Conservation (phyloP, 2,888 invertebrate species). For the Alloplasta piceator region DNA sequence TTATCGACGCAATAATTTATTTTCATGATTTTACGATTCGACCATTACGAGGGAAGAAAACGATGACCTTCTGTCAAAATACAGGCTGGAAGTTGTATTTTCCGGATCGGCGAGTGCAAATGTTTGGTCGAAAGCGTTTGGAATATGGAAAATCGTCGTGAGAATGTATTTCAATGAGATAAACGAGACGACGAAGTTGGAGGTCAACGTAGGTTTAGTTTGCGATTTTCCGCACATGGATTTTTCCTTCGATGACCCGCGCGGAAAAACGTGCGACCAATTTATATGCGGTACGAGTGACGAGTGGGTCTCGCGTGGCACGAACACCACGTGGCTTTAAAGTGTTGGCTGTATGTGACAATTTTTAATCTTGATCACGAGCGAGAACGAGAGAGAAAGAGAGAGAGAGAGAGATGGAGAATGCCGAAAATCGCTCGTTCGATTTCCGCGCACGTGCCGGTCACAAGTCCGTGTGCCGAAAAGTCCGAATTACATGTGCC, state of each 20-base stretch:
- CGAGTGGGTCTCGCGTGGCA: slow-evolving; percentile 66
- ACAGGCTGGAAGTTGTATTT: slow-evolving; percentile 19
- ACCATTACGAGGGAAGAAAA: slow-evolving; percentile 65
- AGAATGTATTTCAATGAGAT: slow-evolving; percentile 4
- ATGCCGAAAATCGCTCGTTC: slow-evolving; percentile 33
- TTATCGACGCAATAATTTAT: slow-evolving; percentile 79
- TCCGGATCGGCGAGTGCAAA: slow-evolving; percentile 1
- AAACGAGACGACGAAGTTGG: slow-evolving; percentile 12
- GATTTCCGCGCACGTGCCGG: slow-evolving; percentile 53
- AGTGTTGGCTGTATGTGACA: slow-evolving; percentile 61
- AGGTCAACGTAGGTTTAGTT: slow-evolving; percentile 10
- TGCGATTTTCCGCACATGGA: slow-evolving; percentile 58
- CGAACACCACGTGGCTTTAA: neutral
- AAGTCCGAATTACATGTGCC: neutral
- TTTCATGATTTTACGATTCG: slow-evolving; percentile 76
- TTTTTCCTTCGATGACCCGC: slow-evolving; percentile 75
- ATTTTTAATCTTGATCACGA: slow-evolving; percentile 70
- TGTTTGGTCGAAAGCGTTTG: neutral
- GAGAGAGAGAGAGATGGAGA: too few relatives aligned
- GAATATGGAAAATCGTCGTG: neutral
- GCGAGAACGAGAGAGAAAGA: slow-evolving; percentile 42
- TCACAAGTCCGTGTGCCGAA: slow-evolving; percentile 27
- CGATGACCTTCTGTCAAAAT: slow-evolving; percentile 56
- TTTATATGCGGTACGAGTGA: slow-evolving; percentile 74
- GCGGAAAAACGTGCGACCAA: slow-evolving; percentile 60